Conservation (phyloP, 2,888 invertebrate species). For the Lepeophtheirus nordmannii region DNA sequence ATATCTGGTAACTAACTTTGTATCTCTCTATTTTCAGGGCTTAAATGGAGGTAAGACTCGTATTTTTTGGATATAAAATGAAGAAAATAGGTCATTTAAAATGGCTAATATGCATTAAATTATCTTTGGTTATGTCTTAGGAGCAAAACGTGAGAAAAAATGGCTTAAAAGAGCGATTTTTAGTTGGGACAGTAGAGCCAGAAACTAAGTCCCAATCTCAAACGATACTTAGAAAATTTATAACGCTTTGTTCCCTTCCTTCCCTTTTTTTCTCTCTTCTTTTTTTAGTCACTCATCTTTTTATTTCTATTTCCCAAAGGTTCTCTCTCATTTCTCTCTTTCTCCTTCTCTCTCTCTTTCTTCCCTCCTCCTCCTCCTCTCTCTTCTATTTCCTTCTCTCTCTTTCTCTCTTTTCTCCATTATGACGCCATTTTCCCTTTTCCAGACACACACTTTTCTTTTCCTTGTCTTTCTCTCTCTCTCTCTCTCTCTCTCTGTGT, state of each 20-base stretch:
- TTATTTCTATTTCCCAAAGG: neutral
- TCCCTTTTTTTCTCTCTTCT: neutral
- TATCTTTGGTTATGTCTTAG: no score
- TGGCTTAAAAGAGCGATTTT: no score
- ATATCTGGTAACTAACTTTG: neutral
- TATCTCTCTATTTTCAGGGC: neutral
- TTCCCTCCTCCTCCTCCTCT: neutral
- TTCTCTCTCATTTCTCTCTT: neutral
- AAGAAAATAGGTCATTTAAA: neutral
- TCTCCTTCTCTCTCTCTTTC: constrained; percentile 1
- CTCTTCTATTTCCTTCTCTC: neutral
- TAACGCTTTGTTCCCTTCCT: neutral
- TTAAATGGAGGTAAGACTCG: neutral
- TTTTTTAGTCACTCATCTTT: neutral
- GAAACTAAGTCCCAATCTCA: constrained; percentile 6
- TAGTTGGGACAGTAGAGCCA: neutral
- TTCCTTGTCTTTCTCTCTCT: neutral
- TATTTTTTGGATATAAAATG: no score
- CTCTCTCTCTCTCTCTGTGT: neutral
- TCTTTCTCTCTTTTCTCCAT: neutral
- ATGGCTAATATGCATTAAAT: no score
- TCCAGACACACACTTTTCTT: neutral
- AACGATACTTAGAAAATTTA: constrained; percentile 7
- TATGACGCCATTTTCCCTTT: neutral
- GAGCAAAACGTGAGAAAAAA: no score